These are phyloP conservation scores for Leptinotarsa defecta DNA, from an alignment of 1,140 invertebrate species.

Conservation along the genomic window DNA sequence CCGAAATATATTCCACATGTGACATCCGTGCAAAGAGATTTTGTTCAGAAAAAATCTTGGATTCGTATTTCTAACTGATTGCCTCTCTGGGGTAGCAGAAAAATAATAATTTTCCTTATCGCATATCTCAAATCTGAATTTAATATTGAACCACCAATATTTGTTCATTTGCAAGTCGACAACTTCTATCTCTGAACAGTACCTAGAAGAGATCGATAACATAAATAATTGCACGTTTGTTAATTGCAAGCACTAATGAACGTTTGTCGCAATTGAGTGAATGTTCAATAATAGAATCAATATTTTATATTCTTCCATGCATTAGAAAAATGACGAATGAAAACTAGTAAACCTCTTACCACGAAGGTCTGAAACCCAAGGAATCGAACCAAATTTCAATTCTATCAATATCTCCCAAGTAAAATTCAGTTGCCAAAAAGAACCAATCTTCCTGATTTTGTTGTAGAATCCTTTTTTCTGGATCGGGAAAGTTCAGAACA, in stretches of 20 bases:
- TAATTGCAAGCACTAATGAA: too few relatives aligned
- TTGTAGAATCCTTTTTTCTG: slow-evolving; percentile 39
- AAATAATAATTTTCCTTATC: background rate
- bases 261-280: too few relatives aligned
- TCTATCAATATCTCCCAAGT: slow-evolving; percentile 38
- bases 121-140: slow-evolving; percentile 17
- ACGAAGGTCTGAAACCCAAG: slow-evolving; percentile 37
- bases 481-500: slow-evolving; percentile 46
- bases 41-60: background rate
- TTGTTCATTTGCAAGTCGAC: slow-evolving; percentile 39
- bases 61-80: background rate
- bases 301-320: too few relatives aligned
- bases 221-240: too few relatives aligned
- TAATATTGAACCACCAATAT: slow-evolving; percentile 37
- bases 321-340: too few relatives aligned
- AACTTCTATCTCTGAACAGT: slow-evolving; percentile 37
- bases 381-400: slow-evolving; percentile 43
- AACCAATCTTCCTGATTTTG: slow-evolving; percentile 39
- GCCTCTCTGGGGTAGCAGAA: background rate
- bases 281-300: too few relatives aligned
- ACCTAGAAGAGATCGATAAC: slow-evolving; percentile 30
- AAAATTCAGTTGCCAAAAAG: slow-evolving; percentile 35
- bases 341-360: slow-evolving; percentile 26
- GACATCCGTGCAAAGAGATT: background rate
- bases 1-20: slow-evolving; percentile 22